Evolutionary conservation across 2,888 invertebrate genomes (phyloP), one percentile per base, ranked within the genome.

Genomic region (Phalera bucephala): DNA sequence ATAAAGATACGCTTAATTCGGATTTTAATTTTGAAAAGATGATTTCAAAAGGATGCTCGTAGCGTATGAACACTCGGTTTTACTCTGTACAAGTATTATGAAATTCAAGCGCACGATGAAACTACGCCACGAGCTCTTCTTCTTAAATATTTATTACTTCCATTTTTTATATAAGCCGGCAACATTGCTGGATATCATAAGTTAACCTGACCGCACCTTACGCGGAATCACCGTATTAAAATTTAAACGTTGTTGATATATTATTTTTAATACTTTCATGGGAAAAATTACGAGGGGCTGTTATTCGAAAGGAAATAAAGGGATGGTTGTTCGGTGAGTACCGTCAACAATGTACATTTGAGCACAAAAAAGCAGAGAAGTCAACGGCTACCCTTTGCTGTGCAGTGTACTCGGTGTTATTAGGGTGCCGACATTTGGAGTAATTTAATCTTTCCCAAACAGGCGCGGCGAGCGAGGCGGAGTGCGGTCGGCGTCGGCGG

Each of bases 361-460:
- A 45, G 36, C 41, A 56, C 57, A 61, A 64, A 64, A 70, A 66
- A 52, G 53, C n/a, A n/a, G n/a, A n/a, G n/a, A n/a, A 56, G 52
- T 50, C 45, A 53, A 62, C 40, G 36, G 10, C 29, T 33, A 48
- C 54, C 56, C 58, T 59, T 64, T 63, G 41, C 44, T 41, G 42
- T 45, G 48, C 36, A 54, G 49, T 54, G 37, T 41, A 46, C 55
- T 42, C 36, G 47, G 37, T 58, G 48, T 64, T 64, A 66, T 61
- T 70, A 67, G 56, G 59, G 52, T 52, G 57, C 62, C 53, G 64
- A 73, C 62, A 64, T 75, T 72, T 57, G 50, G 52, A 69, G 80
- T 76, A 80, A 80, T 81, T 77, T 73, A 75, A 78, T 82, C 68
- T 80, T 73, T 52, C 52, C 65, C 70, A 64, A 69, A 72, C 67